Evolutionary conservation across 2,888 invertebrate genomes (phyloP).

Genomic region (Aporophyla nigra): DNA sequence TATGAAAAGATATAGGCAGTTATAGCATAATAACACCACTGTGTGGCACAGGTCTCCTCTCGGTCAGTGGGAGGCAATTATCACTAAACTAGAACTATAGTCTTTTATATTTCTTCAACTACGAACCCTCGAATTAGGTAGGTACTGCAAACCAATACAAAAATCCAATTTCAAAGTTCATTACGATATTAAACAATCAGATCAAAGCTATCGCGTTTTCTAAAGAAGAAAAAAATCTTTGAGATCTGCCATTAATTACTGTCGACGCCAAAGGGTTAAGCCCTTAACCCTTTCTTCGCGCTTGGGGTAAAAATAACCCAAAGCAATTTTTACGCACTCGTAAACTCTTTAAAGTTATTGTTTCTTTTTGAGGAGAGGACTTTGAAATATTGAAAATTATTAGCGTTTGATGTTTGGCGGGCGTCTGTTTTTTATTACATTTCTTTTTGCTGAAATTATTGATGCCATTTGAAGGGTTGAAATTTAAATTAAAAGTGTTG

Average conservation of each 20-base stretch:
- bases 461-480: slow-evolving; percentile 59
- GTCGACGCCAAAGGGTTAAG: slow-evolving; percentile 85
- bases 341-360: slow-evolving; percentile 87
- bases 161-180: slow-evolving; percentile 66
- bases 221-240: slow-evolving; percentile 75
- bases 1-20: too few species aligned
- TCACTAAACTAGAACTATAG: background rate
- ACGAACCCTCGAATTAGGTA: background rate
- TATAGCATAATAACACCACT: too few species aligned
- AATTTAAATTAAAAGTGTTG: slow-evolving; percentile 41
- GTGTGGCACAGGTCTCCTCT: too few species aligned
- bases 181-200: slow-evolving; percentile 76
- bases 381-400: slow-evolving; percentile 88
- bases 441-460: slow-evolving; percentile 49
- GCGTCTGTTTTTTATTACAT: slow-evolving; percentile 61
- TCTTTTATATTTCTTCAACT: background rate
- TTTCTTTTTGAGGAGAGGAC: slow-evolving; percentile 85
- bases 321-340: slow-evolving; percentile 84
- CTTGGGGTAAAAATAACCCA: slow-evolving; percentile 78
- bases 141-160: slow-evolving; percentile 10
- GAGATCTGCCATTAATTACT: slow-evolving; percentile 87
- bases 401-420: slow-evolving; percentile 85
- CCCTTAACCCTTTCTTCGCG: slow-evolving; percentile 82
- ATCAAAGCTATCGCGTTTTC: slow-evolving; percentile 80
- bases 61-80: background rate